A percentile compares a stretch with the other conserved stretches of the same genome.
These are phyloP conservation scores for Parascotia fuliginaria DNA, from an alignment of 2,888 invertebrate species.

Conservation along the genomic window DNA sequence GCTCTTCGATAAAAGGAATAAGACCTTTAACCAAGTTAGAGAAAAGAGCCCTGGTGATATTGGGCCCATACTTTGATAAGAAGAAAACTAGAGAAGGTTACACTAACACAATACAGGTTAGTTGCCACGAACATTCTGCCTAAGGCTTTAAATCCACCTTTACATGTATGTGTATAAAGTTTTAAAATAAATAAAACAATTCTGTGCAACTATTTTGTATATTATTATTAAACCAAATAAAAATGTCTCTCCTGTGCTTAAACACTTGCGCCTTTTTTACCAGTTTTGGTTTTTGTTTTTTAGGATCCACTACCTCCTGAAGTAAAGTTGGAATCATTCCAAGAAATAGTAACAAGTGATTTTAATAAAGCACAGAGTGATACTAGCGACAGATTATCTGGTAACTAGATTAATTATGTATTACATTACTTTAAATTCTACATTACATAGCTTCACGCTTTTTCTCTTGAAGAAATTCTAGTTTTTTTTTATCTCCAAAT, in stretches of 20 bases:
- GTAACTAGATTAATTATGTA: constrained; percentile 34
- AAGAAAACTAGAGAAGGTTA: constrained; percentile 42
- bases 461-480: too few relatives aligned
- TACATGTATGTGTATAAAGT: too few relatives aligned
- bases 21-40: constrained; percentile 64
- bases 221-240: too few relatives aligned
- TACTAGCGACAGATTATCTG: constrained; percentile 52
- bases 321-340: constrained; percentile 58
- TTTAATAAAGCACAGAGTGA: constrained; percentile 46
- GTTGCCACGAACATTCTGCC: too few relatives aligned
- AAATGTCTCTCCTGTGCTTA: neutral
- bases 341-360: constrained; percentile 47
- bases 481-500: too few relatives aligned
- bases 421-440: neutral
- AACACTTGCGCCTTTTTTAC: neutral
- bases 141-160: too few relatives aligned
- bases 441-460: too few relatives aligned
- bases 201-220: too few relatives aligned
- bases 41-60: constrained; percentile 60
- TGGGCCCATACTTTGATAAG: constrained; percentile 64
- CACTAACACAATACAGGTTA: constrained; percentile 48
- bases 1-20: constrained; percentile 45
- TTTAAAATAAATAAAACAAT: too few relatives aligned
- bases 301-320: constrained; percentile 56
- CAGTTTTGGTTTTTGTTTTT: constrained; percentile 18